Evolutionary conservation across 2,888 invertebrate species (phyloP).

Genomic region (Campoplex nolae): DNA sequence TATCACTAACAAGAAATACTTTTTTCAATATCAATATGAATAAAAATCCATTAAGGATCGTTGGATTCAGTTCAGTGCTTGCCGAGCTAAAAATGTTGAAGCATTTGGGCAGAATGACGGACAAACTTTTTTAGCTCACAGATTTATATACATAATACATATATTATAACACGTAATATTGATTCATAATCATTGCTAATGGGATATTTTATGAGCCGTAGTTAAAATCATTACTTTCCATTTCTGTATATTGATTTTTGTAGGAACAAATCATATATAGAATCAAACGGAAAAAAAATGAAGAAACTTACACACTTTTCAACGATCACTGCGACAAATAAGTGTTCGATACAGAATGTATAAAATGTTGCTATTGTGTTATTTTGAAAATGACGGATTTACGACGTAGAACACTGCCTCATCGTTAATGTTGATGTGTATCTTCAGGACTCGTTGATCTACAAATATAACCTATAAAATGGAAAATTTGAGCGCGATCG

Average conservation of each 20-base stretch:
- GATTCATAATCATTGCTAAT: background rate
- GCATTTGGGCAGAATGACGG: background rate
- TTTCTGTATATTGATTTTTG: background rate
- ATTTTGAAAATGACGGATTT: background rate
- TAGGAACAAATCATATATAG: background rate
- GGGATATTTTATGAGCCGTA: background rate
- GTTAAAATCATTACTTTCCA: too few relatives aligned
- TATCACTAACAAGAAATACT: background rate
- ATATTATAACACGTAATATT: background rate
- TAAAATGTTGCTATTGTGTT: background rate
- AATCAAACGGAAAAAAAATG: background rate
- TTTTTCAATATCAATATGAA: background rate
- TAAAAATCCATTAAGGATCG: background rate
- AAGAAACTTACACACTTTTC: background rate
- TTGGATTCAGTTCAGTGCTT: background rate
- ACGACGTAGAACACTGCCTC: background rate
- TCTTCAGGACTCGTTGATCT: background rate
- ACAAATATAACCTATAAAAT: constrained; percentile 48
- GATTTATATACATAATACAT: background rate
- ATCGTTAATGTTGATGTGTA: constrained; percentile 2
- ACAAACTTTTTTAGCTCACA: background rate
- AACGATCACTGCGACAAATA: background rate
- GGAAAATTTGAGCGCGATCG: background rate
- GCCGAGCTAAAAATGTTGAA: background rate
- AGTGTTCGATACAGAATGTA: background rate